phyloP scores from a whole-genome alignment of 2,113 vertebrate genomes.

The Pogonocichla stellata region DNA sequence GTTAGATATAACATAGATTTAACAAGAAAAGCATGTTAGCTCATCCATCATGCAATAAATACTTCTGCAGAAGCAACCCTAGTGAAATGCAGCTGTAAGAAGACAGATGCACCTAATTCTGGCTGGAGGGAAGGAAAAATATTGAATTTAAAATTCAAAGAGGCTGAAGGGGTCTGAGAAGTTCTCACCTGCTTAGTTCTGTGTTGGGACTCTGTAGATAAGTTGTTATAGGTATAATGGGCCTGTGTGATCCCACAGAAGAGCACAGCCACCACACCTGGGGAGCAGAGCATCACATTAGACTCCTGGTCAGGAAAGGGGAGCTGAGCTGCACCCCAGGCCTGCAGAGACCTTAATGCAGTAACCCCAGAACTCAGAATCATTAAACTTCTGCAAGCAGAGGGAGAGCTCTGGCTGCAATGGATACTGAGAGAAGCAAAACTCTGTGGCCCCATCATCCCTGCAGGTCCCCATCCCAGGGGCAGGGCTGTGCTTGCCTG shows the following conservation, averaged over 20 bases:
- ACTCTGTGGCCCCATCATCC: background rate
- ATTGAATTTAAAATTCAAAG: background rate
- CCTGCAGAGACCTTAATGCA: background rate
- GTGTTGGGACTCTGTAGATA: slow-evolving; percentile 93
- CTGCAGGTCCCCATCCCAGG: background rate
- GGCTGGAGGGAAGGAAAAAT: background rate
- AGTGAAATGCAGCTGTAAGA: background rate
- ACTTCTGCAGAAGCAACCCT: background rate
- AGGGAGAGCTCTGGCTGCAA: background rate
- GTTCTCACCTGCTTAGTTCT: slow-evolving; percentile 93
- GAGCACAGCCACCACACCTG: slow-evolving; percentile 96
- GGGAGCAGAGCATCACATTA: background rate
- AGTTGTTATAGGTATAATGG: slow-evolving; percentile 97
- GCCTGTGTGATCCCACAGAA: slow-evolving; percentile 98
- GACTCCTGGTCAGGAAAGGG: background rate
- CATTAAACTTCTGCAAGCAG: background rate
- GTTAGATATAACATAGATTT: background rate
- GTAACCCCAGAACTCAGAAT: background rate
- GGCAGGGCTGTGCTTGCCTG: slow-evolving; percentile 76
- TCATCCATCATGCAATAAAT: background rate
- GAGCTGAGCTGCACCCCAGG: background rate
- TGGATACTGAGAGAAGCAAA: background rate
- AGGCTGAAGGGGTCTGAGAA: background rate
- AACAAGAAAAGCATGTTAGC: background rate
- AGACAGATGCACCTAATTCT: background rate